Base-by-base conservation (phyloP, 2,797 vertebrate species). In the Oreonectes daqikongensis region DNA sequence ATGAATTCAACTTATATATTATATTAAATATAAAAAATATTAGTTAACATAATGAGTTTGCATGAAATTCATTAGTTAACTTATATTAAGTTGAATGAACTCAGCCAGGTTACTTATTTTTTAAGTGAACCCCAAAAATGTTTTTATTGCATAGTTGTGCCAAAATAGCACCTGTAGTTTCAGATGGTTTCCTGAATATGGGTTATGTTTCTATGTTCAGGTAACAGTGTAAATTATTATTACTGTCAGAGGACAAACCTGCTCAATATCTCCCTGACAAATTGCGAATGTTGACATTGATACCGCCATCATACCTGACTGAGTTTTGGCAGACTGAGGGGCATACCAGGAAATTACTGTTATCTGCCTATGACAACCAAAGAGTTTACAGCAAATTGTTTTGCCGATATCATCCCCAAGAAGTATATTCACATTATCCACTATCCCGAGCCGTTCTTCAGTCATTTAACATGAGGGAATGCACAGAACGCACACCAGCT, bases 381-480 rank as follows among this genome's bases (percentile, higher is more conserved):
- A 24, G 14, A 32, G 2, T 32, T 22, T 28, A 32, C 7, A 79
- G 71, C 35, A 80, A 68, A 63, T 69, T 42, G 55, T 80, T 80
- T 3, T 7, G 48, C 63, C 1, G 38, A 65, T 64, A 44, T 72
- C 50, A 60, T 78, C 75, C 67, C 53, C 38, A 11, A 67, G 71
- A 75, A 65, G 46, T 80, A 57, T 35, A 72, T 73, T 70, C 20
- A 70, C 42, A 68, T 81, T 78, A 60, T 75, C 50, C 32, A 20
- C 18, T 26, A 52, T 14, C 22, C 20, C 38, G 46, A 63, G 44
- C 12, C 14, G 26, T n/a, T 52, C 22, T 40, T 24, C 11, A 59
- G 46, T 28, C 80, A 81, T 81, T 60, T n/a, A 50, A 69, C 38
- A 70, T 66, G 38, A 42, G 38, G 30, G 28, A 32, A 42, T 18